Conservation (phyloP, 2,888 invertebrate species). For the Marasmarcha lunaedactyla region DNA sequence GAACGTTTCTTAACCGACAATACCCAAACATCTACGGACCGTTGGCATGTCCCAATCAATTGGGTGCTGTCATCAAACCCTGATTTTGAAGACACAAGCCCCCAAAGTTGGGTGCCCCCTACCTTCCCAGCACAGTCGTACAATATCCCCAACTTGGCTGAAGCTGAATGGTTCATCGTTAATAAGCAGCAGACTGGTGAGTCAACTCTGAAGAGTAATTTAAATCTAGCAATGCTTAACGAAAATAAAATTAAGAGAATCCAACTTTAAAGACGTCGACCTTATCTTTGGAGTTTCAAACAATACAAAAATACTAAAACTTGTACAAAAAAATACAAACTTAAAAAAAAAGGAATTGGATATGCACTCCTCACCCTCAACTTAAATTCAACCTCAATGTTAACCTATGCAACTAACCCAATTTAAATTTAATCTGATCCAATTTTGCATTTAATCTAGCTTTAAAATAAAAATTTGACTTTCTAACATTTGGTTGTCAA, state of each 20-base stretch:
- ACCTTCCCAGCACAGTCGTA: conserved; percentile 25
- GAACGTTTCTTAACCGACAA: conserved; percentile 45
- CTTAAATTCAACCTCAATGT: no score
- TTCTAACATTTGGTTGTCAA: no score
- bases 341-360: no score
- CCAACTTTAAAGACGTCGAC: not conserved
- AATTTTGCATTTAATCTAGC: no score
- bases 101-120: conserved; percentile 56
- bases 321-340: no score
- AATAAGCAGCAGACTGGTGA: conserved; percentile 74
- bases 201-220: conserved; percentile 1
- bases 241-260: conserved; percentile 6
- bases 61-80: conserved; percentile 48
- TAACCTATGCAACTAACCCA: no score
- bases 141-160: conserved; percentile 29
- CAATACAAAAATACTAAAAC: no score
- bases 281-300: not conserved
- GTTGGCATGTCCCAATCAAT: conserved; percentile 69
- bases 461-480: no score
- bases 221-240: no score
- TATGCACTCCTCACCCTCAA: no score
- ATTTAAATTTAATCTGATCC: no score
- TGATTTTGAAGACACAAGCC: conserved; percentile 57
- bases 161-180: conserved; percentile 69
- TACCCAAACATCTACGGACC: conserved; percentile 26